Evolutionary conservation across 2,888 invertebrate genomes (phyloP), one percentile per base, ranked within the genome.

Genomic region (Diachrysia chrysitis): DNA sequence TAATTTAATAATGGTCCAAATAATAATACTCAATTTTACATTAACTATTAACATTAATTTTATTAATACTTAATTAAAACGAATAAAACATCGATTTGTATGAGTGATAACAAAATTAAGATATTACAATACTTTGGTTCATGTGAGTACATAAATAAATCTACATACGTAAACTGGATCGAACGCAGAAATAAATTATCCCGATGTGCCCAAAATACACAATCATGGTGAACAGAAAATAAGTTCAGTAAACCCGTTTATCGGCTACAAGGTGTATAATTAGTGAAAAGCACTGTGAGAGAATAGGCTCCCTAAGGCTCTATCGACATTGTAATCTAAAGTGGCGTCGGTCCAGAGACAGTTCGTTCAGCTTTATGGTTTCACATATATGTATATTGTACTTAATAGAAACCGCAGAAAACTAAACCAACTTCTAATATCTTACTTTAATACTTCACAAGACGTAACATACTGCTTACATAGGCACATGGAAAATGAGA

Each of bases 101-200:
- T 84, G 84, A 85, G 82, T 82, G 80, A 86, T 85, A 89, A 91
- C 86, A 89, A 87, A 87, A 87, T 79, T 84, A 88, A 84, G 84
- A 87, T 79, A 89, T 71, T 64, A 71, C 71, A 82, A 90, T 89
- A 92, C 94, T 94, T 94, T 94, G 94, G 94, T 94, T 91, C 84
- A 76, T 83, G 86, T 87, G 89, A 89, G 90, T 91, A 90, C 69
- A 81, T 68, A 68, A 42, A 71, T 78, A 76, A 71, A 71, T 73
- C 78, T 81, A 82, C 75, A 58, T 75, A 82, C 78, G 48, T 51
- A 51, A 51, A 78, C 71, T 77, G 82, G 79, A 76, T 73, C 63
- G 72, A 63, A 77, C 63, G 72, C 64, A 66, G 55, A 71, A 78
- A 71, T 54, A 56, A 68, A 73, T 42, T 53, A 61, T 56, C 66